Percentiles rank a stretch among this genome's conserved stretches.
phyloP scores from a whole-genome alignment of 2,113 vertebrate species.

The Anser cygnoides region DNA sequence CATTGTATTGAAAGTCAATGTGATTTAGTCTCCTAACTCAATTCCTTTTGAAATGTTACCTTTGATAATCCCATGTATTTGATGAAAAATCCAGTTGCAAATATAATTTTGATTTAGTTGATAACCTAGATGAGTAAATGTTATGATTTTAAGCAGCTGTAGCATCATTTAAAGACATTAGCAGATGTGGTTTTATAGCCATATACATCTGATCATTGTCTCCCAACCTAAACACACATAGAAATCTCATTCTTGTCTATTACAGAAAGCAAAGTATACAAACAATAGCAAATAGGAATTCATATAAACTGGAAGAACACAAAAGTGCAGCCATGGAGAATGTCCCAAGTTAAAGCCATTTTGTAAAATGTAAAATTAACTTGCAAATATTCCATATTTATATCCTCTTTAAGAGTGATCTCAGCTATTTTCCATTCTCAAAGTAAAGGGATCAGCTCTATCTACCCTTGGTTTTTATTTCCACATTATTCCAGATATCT shows the following conservation, averaged over 20 bases:
- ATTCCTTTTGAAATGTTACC: constrained; percentile 62
- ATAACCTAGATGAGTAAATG: constrained; percentile 49
- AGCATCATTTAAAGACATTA: constrained; percentile 17
- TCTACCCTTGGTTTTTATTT: background rate
- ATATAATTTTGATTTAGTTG: constrained; percentile 52
- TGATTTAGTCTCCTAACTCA: constrained; percentile 58
- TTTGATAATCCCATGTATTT: constrained; percentile 35
- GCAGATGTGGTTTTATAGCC: constrained; percentile 42
- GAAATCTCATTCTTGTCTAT: constrained; percentile 5
- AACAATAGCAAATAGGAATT: background rate
- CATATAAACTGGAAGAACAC: background rate
- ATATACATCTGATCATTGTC: constrained; percentile 2
- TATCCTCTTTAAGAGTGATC: background rate
- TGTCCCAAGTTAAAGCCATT: background rate
- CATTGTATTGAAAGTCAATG: constrained; percentile 46
- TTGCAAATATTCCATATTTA: background rate
- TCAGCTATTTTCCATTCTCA: background rate
- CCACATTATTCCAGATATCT: background rate
- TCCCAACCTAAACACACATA: background rate
- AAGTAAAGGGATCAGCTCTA: background rate
- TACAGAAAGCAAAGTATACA: background rate
- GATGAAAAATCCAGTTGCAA: constrained; percentile 54
- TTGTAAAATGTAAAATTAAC: background rate
- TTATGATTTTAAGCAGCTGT: constrained; percentile 46
- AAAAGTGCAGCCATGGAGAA: background rate